phyloP scores from a whole-genome alignment of 1,140 invertebrate species.

The Microplitis mediator region DNA sequence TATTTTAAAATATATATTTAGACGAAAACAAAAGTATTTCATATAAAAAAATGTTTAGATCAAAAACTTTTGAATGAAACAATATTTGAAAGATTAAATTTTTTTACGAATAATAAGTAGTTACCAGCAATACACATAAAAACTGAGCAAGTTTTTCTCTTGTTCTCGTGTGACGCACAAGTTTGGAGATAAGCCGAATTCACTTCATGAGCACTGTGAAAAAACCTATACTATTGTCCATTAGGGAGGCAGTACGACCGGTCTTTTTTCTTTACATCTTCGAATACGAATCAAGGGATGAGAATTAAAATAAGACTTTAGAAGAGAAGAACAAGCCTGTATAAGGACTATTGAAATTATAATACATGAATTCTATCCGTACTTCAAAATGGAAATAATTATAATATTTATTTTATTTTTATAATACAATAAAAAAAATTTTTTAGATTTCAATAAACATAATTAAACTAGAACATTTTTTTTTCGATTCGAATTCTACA shows the following conservation, averaged over 20 bases:
- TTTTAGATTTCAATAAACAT: too few species aligned
- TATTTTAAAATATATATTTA: too few species aligned
- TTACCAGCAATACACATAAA: not conserved
- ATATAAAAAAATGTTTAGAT: not conserved
- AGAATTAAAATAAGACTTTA: constrained; percentile 5
- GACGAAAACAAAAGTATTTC: not conserved
- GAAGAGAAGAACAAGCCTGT: not conserved
- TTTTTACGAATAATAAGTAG: not conserved
- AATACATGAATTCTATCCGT: too few species aligned
- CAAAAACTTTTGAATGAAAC: not conserved
- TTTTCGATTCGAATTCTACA: too few species aligned
- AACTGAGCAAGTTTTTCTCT: not conserved
- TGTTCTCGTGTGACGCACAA: not conserved
- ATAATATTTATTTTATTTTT: too few species aligned
- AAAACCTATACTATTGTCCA: constrained; percentile 17
- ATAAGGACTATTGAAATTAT: too few species aligned
- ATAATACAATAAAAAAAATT: too few species aligned
- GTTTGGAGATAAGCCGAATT: not conserved
- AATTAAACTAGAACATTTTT: too few species aligned
- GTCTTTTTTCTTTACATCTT: not conserved
- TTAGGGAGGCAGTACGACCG: constrained; percentile 6
- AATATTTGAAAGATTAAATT: not conserved
- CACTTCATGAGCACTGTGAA: not conserved
- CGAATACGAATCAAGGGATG: constrained; percentile 15
- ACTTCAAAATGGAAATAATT: not conserved